Percentiles rank a stretch among this genome's conserved stretches.
Conservation (phyloP, 2,797 vertebrate species). For the Rhinella marina region DNA sequence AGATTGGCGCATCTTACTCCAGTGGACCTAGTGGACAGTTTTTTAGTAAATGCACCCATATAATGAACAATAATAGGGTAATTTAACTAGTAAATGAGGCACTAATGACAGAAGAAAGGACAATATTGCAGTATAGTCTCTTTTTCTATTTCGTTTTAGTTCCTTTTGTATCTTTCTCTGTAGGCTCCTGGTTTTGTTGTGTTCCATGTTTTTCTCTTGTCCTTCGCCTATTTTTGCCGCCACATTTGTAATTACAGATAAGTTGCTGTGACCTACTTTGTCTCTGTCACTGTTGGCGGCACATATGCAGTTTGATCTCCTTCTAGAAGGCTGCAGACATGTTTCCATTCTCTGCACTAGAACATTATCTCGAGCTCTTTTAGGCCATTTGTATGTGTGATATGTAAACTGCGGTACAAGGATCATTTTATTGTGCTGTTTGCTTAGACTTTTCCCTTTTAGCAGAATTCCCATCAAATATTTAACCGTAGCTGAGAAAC, state of each 20-base stretch:
- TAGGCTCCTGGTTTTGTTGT: neutral
- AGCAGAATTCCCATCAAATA: neutral
- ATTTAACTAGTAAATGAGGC: neutral
- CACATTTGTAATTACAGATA: constrained; percentile 27
- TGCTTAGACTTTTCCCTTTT: too few species aligned
- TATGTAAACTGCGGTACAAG: neutral
- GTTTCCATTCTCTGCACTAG: neutral
- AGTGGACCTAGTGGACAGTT: too few species aligned
- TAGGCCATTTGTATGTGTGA: neutral
- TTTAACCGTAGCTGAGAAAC: neutral
- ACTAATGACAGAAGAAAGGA: neutral
- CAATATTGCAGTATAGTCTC: neutral
- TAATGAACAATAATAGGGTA: neutral
- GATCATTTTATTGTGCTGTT: neutral
- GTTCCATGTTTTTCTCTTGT: neutral
- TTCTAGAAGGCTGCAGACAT: neutral
- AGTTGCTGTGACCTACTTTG: constrained; percentile 18
- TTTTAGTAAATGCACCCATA: too few species aligned
- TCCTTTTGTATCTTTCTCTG: neutral
- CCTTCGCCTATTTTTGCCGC: neutral
- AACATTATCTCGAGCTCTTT: neutral
- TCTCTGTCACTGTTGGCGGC: constrained; percentile 1
- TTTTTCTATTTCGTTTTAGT: neutral
- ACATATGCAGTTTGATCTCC: constrained; percentile 19
- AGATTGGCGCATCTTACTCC: too few species aligned